Evolutionary conservation across 2,113 vertebrate genomes (phyloP).

Genomic region (Uria aalge): DNA sequence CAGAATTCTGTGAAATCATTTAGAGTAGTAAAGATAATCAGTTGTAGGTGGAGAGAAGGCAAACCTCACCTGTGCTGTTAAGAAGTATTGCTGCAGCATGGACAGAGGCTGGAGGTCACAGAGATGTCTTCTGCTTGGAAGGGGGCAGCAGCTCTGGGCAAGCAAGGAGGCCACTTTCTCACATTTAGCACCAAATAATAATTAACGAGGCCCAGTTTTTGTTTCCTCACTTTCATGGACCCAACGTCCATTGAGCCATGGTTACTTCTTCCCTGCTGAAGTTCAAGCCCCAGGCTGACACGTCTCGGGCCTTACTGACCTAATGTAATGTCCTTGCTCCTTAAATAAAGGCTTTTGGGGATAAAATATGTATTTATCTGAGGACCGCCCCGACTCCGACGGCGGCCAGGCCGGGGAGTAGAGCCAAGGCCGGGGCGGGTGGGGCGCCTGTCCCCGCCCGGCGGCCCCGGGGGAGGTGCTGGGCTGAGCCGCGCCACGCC

Average conservation of each 20-base stretch:
- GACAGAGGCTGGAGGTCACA: accelerated
- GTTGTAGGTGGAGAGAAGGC: not conserved
- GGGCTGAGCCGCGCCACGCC: not conserved
- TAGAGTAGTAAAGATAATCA: not conserved
- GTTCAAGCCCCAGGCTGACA: not conserved
- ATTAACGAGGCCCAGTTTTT: accelerated
- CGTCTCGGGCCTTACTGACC: too few species aligned
- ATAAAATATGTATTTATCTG: accelerated
- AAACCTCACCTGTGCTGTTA: accelerated
- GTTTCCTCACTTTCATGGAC: accelerated
- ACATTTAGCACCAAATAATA: accelerated
- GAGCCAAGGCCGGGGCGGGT: not conserved
- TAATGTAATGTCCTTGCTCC: too few species aligned
- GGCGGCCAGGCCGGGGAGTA: accelerated
- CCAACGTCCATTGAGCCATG: accelerated
- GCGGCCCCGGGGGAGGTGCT: not conserved
- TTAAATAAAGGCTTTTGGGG: not conserved
- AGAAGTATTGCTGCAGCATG: not conserved
- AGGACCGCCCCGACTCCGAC: accelerated
- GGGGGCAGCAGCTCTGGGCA: too few species aligned
- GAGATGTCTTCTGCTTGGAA: not conserved
- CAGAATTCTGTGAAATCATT: not conserved
- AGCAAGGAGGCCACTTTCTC: not conserved
- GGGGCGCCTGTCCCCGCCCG: not conserved
- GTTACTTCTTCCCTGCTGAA: not conserved